Evolutionary conservation across 92 coral and sea anemone species (phyloP).

Genomic region (Epizoanthus stellaris): DNA sequence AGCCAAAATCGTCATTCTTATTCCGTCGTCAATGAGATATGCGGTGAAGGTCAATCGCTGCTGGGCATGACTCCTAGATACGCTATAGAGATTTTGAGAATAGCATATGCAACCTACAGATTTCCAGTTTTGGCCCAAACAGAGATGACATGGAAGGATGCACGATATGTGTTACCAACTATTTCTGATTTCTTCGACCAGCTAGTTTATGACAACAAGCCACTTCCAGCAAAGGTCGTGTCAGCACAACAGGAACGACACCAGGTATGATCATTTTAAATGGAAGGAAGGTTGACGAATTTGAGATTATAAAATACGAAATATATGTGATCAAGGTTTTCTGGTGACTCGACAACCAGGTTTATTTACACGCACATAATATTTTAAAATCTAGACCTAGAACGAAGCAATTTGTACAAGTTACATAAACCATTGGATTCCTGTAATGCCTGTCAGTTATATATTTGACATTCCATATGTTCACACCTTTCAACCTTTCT

Average conservation of each 20-base stretch:
- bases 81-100: conserved; percentile 1
- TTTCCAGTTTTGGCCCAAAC: conserved; percentile 26
- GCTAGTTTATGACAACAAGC: conserved; percentile 15
- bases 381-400: no score
- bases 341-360: no score
- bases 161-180: background rate
- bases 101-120: conserved; percentile 17
- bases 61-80: conserved; percentile 1
- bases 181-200: conserved; percentile 13
- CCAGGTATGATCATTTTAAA: background rate
- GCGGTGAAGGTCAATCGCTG: background rate
- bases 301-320: no score
- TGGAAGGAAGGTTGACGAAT: no score
- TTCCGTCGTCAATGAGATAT: background rate
- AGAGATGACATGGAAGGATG: conserved; percentile 7
- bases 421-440: no score
- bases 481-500: no score
- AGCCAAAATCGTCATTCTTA: conserved; percentile 14
- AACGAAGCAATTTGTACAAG: no score
- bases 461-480: no score
- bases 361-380: no score
- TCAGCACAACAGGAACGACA: background rate
- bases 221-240: conserved; percentile 14
- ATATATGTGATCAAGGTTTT: no score
- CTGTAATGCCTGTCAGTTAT: no score